Evolutionary conservation across 2,888 invertebrate species (phyloP).

Genomic region (Disparrhopalites patrizii): DNA sequence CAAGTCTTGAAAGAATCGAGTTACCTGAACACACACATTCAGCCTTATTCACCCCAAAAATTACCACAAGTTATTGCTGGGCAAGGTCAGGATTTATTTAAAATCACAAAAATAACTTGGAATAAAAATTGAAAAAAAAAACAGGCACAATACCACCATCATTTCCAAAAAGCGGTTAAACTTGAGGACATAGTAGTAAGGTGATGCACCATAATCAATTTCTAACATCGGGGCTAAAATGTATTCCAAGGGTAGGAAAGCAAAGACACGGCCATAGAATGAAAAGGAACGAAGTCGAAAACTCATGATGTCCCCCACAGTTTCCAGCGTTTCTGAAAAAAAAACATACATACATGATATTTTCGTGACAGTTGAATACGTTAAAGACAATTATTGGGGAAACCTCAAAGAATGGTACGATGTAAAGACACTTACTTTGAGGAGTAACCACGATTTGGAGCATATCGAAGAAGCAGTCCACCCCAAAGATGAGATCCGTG

Average conservation of each 20-base stretch:
- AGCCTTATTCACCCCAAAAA: too few species aligned
- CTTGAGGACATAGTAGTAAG: constrained; percentile 41
- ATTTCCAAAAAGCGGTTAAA: constrained; percentile 36
- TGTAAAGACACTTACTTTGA: constrained; percentile 33
- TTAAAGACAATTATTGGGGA: neutral
- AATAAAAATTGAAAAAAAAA: too few species aligned
- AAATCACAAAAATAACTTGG: too few species aligned
- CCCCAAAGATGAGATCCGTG: constrained; percentile 34
- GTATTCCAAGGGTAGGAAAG: constrained; percentile 43
- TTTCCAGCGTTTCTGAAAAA: constrained; percentile 40
- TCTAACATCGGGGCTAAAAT: constrained; percentile 15
- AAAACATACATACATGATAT: too few species aligned
- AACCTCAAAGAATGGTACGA: neutral
- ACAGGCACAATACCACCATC: constrained; percentile 30
- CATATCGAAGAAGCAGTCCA: constrained; percentile 39
- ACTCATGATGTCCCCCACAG: constrained; percentile 29
- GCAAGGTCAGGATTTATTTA: too few species aligned
- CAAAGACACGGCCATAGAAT: constrained; percentile 38
- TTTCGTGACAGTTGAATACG: too few species aligned
- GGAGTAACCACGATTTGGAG: constrained; percentile 43
- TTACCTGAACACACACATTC: constrained; percentile 10
- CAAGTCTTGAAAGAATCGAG: constrained; percentile 20
- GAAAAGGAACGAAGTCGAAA: constrained; percentile 31
- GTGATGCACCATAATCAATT: constrained; percentile 9
- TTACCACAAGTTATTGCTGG: too few species aligned